Evolutionary conservation across 1,140 invertebrate genomes (phyloP), one percentile per base, ranked within the genome.

Genomic region (Oryctes rhinoceros): DNA sequence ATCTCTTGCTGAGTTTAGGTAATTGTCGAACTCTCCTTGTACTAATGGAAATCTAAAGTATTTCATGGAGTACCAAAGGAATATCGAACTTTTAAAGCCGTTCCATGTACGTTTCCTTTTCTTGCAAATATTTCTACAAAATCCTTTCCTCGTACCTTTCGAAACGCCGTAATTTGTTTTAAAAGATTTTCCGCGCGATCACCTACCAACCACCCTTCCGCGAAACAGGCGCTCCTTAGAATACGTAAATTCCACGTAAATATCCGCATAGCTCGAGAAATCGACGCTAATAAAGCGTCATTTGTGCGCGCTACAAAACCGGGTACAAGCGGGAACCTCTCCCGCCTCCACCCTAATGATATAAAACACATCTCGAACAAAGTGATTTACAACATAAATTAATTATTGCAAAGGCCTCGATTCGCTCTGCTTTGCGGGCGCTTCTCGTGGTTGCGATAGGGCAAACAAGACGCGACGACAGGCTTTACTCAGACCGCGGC

Each of bases 311-410:
- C 3, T 18, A 59, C 53, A 59, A 18, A 15, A 13, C 5, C 15
- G 15, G 18, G 53, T 18, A 59, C 53, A 59, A 18, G 15, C 53
- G 53, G 53, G 13, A 59, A 59, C 53, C 53, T 18, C 53, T n/a
- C 53, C 24, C 2, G 24, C 39, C 53, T 59, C 7, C 18, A n/a
- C 53, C 15, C 53, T 59, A 59, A 59, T 59, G 65, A 71, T 71
- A 71, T 71, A 71, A 71, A 71, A 71, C 65, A 71, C 35, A 71
- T 71, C 65, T 37, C 65, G 65, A 71, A 37, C 35, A 71, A 37
- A 71, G 65, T 71, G 65, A 71, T 71, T 71, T 71, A 71, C 35
- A 71, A 71, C 65, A 71, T 71, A 71, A 71, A 71, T 71, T 71
- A 71, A 71, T 71, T 71, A 71, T 71, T 71, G 65, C 24, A 10